Base-by-base conservation (phyloP, 2,797 vertebrate species). In the Mus minutoides region DNA sequence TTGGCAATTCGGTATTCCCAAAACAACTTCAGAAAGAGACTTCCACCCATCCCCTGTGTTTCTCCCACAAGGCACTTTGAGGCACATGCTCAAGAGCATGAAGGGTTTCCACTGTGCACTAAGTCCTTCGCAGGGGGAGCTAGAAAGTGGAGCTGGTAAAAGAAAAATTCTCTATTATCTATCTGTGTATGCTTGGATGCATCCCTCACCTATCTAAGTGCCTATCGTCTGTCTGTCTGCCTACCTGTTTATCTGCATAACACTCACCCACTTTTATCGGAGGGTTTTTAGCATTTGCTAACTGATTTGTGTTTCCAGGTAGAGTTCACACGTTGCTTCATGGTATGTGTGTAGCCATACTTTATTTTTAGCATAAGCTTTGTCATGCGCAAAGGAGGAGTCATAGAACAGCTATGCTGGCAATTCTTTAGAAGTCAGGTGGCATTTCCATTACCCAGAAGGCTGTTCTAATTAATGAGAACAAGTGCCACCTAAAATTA, bases 371-470 rank as follows among this genome's bases (percentile, higher is more conserved):
- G 24, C 94, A 86, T 85, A 93, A 93, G 62, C 52, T 75, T 85
- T 92, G 86, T 43, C 67, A 40, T 69, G 69, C 34, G 83, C 93
- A 69, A 90, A 91, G 73, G 80, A 91, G 62, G 80, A 92, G 69
- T n/a, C 19, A 24, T 60, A 84, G 79, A 79, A 76, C 19, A 91
- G 37, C 40, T 73, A 77, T 60, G 26, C 16, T 92, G 71, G 62
- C 85, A 89, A 96, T 69, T 77, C 95, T 86, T 97, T 94, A 95
- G 89, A 94, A 96, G 80, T 92, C 46, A 54, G 29, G 13, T 95
- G 86, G 40, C 49, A 37, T 94, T 96, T 92, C 90, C 69, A 95
- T 88, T 91, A 89, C 56, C 84, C 52, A 91, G 64, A 71, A 90
- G 88, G 52, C 31, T 93, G 52, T 77, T 84, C 60, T 84, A 94